Evolutionary conservation across 1,140 invertebrate species (phyloP).

Genomic region (Drosophila nigrodunni): DNA sequence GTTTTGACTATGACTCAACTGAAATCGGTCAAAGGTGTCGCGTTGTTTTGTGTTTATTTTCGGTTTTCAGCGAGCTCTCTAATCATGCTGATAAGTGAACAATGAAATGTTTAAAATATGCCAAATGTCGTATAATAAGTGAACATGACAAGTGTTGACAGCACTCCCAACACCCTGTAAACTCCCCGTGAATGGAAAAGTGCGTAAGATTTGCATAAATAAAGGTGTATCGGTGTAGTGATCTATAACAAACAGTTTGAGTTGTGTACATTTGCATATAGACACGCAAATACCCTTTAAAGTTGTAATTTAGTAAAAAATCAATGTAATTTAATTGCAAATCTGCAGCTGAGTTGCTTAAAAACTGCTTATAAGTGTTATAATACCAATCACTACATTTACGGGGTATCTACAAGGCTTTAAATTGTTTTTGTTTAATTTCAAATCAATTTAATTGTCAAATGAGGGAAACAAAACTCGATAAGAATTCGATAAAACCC

Average conservation of each 20-base stretch:
- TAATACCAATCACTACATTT: neutral
- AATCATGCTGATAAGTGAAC: conserved; percentile 21
- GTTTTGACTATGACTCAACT: conserved; percentile 14
- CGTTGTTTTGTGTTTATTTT: too few relatives aligned
- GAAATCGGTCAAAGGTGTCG: conserved; percentile 14
- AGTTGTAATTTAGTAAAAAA: neutral
- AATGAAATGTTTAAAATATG: conserved; percentile 14
- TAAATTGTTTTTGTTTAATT: conserved; percentile 15
- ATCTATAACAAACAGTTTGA: neutral
- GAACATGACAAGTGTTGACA: neutral
- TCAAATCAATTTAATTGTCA: conserved; percentile 35
- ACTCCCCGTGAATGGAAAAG: neutral
- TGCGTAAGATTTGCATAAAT: neutral
- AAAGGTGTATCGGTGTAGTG: neutral
- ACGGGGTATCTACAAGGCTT: neutral
- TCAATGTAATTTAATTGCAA: neutral
- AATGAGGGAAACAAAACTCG: conserved; percentile 11
- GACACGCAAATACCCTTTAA: too few relatives aligned
- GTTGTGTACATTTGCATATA: too few relatives aligned
- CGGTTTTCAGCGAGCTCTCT: neutral
- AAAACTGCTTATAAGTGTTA: too few relatives aligned
- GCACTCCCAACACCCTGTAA: neutral
- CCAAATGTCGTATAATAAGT: neutral
- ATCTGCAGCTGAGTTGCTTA: neutral
- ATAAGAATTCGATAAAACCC: conserved; percentile 32